Evolutionary conservation across 2,113 vertebrate genomes (phyloP).

Genomic region (Caloenas nicobarica): DNA sequence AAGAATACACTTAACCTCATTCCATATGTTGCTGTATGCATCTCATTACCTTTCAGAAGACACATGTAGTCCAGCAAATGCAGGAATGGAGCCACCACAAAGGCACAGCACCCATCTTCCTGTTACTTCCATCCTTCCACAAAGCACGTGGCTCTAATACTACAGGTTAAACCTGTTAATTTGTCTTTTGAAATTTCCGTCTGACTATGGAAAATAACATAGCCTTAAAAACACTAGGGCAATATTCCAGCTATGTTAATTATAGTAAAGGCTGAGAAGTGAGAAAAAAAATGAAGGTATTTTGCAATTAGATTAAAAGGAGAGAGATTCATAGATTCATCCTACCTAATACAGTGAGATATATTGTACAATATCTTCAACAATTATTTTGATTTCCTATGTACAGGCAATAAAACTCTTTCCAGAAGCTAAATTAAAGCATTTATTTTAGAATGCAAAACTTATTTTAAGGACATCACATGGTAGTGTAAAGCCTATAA

Average conservation of each 20-base stretch:
- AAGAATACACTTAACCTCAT: background rate
- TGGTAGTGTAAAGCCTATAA: background rate
- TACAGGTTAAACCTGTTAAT: background rate
- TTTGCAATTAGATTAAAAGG: background rate
- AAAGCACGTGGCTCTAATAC: background rate
- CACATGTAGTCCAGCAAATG: background rate
- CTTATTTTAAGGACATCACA: background rate
- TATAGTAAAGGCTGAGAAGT: background rate
- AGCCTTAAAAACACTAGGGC: background rate
- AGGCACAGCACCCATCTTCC: background rate
- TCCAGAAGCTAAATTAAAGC: background rate
- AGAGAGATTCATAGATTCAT: background rate
- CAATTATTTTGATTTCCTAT: background rate
- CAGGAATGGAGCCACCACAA: background rate
- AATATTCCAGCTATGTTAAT: slow-evolving; percentile 11
- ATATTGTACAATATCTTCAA: background rate
- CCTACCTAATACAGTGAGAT: background rate
- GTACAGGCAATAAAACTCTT: background rate
- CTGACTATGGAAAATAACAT: background rate
- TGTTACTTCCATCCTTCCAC: background rate
- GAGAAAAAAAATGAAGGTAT: background rate
- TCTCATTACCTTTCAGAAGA: background rate
- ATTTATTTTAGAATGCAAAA: background rate
- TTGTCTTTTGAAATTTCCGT: background rate
- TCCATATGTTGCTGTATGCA: background rate